phyloP scores from a whole-genome alignment of 2,113 vertebrate species.

The Furnarius figulus region DNA sequence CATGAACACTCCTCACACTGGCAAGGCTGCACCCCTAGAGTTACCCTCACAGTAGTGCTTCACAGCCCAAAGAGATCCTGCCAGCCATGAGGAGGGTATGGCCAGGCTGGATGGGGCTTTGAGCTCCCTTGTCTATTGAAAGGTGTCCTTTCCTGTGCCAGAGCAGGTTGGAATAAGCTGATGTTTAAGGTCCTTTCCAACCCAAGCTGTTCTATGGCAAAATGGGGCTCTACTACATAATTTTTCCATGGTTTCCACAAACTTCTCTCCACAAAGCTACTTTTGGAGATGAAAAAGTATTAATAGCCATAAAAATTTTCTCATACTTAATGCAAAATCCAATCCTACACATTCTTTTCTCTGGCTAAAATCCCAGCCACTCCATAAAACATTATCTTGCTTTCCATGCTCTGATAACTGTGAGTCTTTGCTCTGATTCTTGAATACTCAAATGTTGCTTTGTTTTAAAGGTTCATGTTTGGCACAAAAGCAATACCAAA shows the following conservation, averaged over 20 bases:
- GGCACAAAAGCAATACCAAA: conserved; percentile 4
- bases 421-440: background rate
- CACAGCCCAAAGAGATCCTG: background rate
- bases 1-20: background rate
- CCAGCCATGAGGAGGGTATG: background rate
- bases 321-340: background rate
- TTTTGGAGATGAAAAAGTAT: background rate
- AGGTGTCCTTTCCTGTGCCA: background rate
- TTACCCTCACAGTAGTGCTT: background rate
- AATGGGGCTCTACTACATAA: background rate
- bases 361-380: conserved; percentile 4
- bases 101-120: background rate
- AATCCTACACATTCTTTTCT: background rate
- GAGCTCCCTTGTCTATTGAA: background rate
- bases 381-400: background rate
- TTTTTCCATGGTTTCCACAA: background rate
- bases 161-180: background rate
- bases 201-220: background rate
- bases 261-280: background rate
- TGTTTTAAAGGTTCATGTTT: background rate
- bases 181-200: background rate
- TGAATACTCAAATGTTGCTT: conserved; percentile 27
- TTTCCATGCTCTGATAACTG: background rate
- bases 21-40: background rate
- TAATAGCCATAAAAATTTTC: background rate